These are phyloP conservation scores for Drosophila elegans DNA, from an alignment of 1,140 invertebrate species.

Conservation along the genomic window DNA sequence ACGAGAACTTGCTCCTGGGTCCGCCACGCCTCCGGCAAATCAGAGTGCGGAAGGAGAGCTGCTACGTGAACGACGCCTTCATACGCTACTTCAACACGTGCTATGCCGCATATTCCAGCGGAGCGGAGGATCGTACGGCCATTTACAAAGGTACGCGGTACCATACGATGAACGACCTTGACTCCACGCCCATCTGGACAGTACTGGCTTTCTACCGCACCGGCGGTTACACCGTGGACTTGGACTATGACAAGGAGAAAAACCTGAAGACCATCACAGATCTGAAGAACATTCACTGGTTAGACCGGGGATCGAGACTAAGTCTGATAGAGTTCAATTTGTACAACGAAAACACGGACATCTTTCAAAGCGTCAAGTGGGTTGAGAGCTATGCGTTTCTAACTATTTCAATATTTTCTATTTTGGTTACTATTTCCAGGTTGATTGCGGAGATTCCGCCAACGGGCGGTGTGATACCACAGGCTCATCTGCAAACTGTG, in stretches of 20 bases:
- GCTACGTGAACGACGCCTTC: conserved; percentile 73
- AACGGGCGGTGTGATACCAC: conserved; percentile 69
- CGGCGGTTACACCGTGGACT: conserved; percentile 60
- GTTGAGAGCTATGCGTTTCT: neutral
- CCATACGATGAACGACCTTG: conserved; percentile 37
- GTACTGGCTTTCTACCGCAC: conserved; percentile 46
- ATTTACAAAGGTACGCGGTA: conserved; percentile 23
- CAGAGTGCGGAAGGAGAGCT: conserved; percentile 60
- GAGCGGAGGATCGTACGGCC: conserved; percentile 25
- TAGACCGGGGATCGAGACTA: conserved; percentile 69
- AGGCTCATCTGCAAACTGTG: conserved; percentile 60
- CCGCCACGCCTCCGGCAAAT: conserved; percentile 73
- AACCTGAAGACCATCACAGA: conserved; percentile 41
- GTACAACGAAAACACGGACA: conserved; percentile 67
- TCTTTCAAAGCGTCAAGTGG: conserved; percentile 72
- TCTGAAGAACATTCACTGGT: conserved; percentile 47
- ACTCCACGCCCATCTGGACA: conserved; percentile 55
- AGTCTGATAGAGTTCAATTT: conserved; percentile 71
- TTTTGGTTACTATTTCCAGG: conserved; percentile 23
- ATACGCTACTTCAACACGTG: conserved; percentile 73
- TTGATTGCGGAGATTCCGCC: conserved; percentile 76
- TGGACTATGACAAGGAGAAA: conserved; percentile 31
- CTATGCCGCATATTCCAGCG: conserved; percentile 51
- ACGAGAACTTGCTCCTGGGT: conserved; percentile 71
- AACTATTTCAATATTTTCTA: no score